Evolutionary conservation across 2,113 vertebrate species (phyloP).

Genomic region (Struthidea cinerea): DNA sequence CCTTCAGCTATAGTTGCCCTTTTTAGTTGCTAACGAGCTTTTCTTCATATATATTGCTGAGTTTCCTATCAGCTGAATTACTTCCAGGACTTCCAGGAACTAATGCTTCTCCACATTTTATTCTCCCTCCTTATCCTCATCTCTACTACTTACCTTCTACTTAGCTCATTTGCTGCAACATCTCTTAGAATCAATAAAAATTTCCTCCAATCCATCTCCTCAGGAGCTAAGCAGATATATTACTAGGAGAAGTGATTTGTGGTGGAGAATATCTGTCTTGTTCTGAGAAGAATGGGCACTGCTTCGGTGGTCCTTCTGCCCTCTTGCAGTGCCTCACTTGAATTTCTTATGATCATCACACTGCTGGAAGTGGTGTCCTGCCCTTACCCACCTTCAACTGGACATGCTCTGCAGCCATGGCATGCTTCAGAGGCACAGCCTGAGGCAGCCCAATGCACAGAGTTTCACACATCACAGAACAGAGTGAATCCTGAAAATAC

Average conservation of each 20-base stretch:
- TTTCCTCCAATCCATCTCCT: neutral
- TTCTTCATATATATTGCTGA: neutral
- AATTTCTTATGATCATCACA: neutral
- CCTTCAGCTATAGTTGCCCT: neutral
- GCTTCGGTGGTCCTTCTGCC: neutral
- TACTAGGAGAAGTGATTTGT: neutral
- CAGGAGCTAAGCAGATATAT: neutral
- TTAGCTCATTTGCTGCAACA: neutral
- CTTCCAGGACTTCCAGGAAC: neutral
- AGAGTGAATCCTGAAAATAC: neutral
- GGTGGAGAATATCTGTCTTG: neutral
- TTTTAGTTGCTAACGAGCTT: neutral
- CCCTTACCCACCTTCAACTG: neutral
- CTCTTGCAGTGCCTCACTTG: neutral
- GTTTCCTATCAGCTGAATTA: neutral
- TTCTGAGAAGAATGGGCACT: neutral
- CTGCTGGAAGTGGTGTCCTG: neutral
- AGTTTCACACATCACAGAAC: neutral
- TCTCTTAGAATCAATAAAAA: neutral
- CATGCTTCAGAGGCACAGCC: neutral
- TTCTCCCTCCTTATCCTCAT: neutral
- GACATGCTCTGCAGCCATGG: neutral
- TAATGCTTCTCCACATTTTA: neutral
- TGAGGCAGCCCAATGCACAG: fast-evolving
- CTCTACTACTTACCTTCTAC: neutral